Evolutionary conservation across 2,888 invertebrate species (phyloP), one percentile per base, ranked within the genome.

Genomic region (Mechanitis messenoides): DNA sequence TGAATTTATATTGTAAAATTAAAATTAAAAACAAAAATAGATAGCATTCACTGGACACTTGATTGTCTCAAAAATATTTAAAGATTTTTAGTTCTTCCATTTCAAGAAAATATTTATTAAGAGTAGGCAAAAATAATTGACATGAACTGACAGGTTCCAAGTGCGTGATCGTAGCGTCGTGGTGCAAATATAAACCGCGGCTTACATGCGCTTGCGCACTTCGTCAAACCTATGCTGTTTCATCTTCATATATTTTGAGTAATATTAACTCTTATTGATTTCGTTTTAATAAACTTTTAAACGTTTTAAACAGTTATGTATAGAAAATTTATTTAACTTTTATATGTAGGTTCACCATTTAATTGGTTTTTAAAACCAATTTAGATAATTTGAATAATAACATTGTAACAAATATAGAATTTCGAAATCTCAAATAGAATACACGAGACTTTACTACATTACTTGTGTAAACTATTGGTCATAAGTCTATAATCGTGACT

Each of bases 171-270:
- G 71, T 70, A 75, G 75, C 50, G 50, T 31, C 50, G 47, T 7
- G 50, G 11, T 50, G 50, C 77, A 81, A 80, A 85, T 84, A 84
- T 81, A 80, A 81, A 78, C 76, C 67, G 71, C 62, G 67, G 47
- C 42, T 50, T 46, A 53, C 53, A 68, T 67, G 63, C 63, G 67
- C 64, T 66, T 72, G 72, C 71, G 70, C 72, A 75, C 72, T 74
- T 75, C 72, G 76, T 71, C 71, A 61, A 57, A 59, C 42, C 71
- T 69, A 71, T 69, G 55, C 55, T 64, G n/a, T 1, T 3, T 47
- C n/a, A 2, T 47, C 4, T 35, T 5, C 35, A 35, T 20, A 20
- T 20, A 20, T 20, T 20, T 20, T 20, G 3, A 2, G 9, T 42
- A 42, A 9, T 9, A 1, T 9, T 42, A 9, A 9, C 9, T 42